These are phyloP conservation scores for Craterocephalus amniculus DNA, from an alignment of 2,797 vertebrate species.

Conservation along the genomic window DNA sequence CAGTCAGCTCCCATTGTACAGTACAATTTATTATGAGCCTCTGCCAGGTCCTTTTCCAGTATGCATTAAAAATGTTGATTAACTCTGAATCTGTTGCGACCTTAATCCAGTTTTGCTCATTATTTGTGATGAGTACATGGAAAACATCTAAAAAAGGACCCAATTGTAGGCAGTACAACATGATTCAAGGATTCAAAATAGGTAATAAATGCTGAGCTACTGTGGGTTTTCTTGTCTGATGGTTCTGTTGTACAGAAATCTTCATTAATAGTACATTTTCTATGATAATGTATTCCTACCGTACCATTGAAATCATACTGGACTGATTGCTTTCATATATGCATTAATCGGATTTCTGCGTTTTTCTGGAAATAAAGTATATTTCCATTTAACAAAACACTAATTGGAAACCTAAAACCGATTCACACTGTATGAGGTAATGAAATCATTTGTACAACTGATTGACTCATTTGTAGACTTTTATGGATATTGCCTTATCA, in stretches of 20 bases:
- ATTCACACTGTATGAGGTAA: neutral
- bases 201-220: constrained; percentile 4
- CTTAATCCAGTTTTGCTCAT: constrained; percentile 38
- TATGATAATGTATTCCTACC: neutral
- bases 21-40: constrained; percentile 45
- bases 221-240: neutral
- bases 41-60: constrained; percentile 20
- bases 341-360: neutral
- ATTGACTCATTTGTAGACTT: constrained; percentile 13
- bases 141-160: constrained; percentile 24
- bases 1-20: constrained; percentile 42
- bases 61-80: constrained; percentile 50
- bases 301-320: neutral
- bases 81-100: constrained; percentile 38
- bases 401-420: neutral
- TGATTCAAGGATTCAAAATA: constrained; percentile 13
- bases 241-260: neutral
- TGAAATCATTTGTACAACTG: constrained; percentile 1
- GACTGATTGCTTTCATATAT: neutral
- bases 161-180: constrained; percentile 1
- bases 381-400: constrained; percentile 3
- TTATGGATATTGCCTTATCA: constrained; percentile 30
- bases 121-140: constrained; percentile 18
- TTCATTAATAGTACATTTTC: neutral
- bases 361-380: neutral